Conservation (phyloP, 1,140 invertebrate genomes). For the Penaeus japonicus region DNA sequence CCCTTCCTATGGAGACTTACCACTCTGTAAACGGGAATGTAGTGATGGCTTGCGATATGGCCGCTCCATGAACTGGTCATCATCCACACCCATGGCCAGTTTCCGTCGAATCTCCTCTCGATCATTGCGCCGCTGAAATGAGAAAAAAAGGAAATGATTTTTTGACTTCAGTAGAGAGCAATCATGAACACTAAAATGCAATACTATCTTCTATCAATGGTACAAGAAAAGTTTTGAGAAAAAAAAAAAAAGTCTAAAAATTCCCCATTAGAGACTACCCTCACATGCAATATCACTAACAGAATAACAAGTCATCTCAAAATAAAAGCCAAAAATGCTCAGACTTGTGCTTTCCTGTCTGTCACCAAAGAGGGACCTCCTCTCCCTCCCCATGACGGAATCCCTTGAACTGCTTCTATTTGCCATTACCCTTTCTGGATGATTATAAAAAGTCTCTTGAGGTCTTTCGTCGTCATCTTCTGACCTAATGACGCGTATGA, state of each 20-base stretch:
- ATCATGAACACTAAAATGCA: not conserved
- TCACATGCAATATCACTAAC: too few relatives aligned
- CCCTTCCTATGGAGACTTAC: conserved; percentile 66
- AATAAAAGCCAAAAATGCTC: too few relatives aligned
- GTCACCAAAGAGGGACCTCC: not conserved
- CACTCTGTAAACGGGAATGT: conserved; percentile 85
- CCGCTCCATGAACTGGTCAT: conserved; percentile 70
- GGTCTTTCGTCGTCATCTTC: conserved; percentile 55
- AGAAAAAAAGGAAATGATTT: not conserved
- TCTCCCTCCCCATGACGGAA: too few relatives aligned
- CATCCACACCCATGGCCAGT: conserved; percentile 84
- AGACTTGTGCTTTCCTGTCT: too few relatives aligned
- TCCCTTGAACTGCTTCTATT: not conserved
- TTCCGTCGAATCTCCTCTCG: conserved; percentile 88
- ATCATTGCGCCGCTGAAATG: conserved; percentile 83
- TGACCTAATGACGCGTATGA: conserved; percentile 69
- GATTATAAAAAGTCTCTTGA: conserved; percentile 58
- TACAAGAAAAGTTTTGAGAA: not conserved
- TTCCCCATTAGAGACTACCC: too few relatives aligned
- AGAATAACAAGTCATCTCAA: too few relatives aligned
- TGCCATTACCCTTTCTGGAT: conserved; percentile 57
- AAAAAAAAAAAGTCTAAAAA: not conserved
- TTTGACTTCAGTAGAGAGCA: too few relatives aligned
- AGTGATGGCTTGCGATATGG: conserved; percentile 79
- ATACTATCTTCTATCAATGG: not conserved